Conservation (phyloP, 2,888 invertebrate species). For the Pediacus dermestoides region DNA sequence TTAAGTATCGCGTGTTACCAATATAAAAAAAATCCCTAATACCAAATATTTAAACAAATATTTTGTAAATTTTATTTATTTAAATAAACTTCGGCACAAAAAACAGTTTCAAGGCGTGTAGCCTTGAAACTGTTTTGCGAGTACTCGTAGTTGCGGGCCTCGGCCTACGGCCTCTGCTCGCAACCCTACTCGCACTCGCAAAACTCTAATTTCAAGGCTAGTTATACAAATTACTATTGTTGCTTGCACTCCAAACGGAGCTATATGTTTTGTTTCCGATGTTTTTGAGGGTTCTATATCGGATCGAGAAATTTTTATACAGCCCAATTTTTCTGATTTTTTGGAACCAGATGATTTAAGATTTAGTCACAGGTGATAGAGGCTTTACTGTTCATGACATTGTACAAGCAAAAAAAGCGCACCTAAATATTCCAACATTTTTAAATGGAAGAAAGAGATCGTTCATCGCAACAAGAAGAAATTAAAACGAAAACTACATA, state of each 20-base stretch:
- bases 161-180: too few species aligned
- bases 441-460: constrained; percentile 22
- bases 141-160: too few species aligned
- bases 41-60: too few species aligned
- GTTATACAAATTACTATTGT: too few species aligned
- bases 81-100: too few species aligned
- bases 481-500: constrained; percentile 26
- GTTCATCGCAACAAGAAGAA: constrained; percentile 25
- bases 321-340: constrained; percentile 19
- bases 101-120: too few species aligned
- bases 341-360: constrained; percentile 26
- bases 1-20: too few species aligned
- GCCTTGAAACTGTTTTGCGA: too few species aligned
- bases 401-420: constrained; percentile 20
- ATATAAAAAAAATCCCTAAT: too few species aligned
- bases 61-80: too few species aligned
- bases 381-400: constrained; percentile 27
- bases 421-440: constrained; percentile 29
- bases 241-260: constrained; percentile 11
- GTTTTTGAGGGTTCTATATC: constrained; percentile 18
- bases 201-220: too few species aligned
- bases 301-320: constrained; percentile 13
- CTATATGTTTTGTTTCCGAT: constrained; percentile 25
- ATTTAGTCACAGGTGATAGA: constrained; percentile 28
- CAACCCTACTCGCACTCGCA: too few species aligned